Conservation (phyloP, 2,888 invertebrate species). For the Limnephilus lunatus region DNA sequence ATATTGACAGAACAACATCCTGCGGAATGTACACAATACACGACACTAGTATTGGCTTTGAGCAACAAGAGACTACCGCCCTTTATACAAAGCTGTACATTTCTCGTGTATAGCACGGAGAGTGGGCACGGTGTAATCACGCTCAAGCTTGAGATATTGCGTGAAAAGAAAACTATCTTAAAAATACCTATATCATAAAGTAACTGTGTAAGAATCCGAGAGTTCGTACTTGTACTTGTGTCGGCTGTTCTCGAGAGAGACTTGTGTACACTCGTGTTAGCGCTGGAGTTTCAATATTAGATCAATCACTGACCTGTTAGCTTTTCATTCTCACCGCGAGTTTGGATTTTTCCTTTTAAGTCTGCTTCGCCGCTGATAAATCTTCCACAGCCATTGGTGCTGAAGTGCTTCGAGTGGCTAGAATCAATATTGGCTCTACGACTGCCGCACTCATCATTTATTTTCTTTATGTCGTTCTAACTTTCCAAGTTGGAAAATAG, state of each 20-base stretch:
- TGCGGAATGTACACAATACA: background rate
- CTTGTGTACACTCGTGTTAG: background rate
- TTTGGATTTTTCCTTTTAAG: slow-evolving; percentile 8
- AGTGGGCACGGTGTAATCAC: background rate
- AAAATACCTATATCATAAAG: background rate
- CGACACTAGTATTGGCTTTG: background rate
- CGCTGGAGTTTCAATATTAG: slow-evolving; percentile 22
- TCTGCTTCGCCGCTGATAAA: slow-evolving; percentile 39
- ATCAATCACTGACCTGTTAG: slow-evolving; percentile 43
- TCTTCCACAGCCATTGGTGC: background rate
- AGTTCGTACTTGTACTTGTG: background rate
- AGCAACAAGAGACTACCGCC: background rate
- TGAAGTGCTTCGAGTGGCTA: background rate
- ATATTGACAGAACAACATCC: slow-evolving; percentile 13
- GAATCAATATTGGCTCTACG: slow-evolving; percentile 7
- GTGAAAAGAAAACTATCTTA: background rate
- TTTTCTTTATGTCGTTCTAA: slow-evolving; percentile 11
- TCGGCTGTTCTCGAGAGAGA: background rate
- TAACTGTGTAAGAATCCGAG: background rate
- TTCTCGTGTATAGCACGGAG: background rate
- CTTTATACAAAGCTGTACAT: background rate
- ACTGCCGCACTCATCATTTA: background rate
- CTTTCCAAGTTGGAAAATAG: background rate
- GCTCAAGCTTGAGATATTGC: background rate
- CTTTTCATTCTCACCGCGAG: slow-evolving; percentile 42